A percentile compares a stretch with the other conserved stretches of the same genome.
Conservation (phyloP, 2,797 vertebrate genomes). For the Periophthalmus magnuspinnatus region DNA sequence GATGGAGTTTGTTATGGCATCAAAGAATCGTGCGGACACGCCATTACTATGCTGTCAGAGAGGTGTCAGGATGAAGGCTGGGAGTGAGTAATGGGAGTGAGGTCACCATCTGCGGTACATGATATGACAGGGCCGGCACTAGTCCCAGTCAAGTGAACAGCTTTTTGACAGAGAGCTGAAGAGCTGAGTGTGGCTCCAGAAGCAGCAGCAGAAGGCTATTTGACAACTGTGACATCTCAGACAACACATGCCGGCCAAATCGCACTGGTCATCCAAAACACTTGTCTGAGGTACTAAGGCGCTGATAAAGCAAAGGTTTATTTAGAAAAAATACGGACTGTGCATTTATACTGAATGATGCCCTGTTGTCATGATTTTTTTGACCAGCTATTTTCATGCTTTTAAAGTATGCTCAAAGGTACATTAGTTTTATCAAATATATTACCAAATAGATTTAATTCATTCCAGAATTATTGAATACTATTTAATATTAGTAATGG, state of each 20-base stretch:
- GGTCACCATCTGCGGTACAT: conserved; percentile 70
- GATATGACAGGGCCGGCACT: conserved; percentile 68
- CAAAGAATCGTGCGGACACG: conserved; percentile 57
- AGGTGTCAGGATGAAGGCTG: conserved; percentile 60
- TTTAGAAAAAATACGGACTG: too few relatives aligned
- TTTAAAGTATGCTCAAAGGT: not conserved
- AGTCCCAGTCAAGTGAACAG: conserved; percentile 64
- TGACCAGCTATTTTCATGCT: not conserved
- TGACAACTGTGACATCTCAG: conserved; percentile 44
- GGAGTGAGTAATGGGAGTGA: conserved; percentile 70
- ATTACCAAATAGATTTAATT: not conserved
- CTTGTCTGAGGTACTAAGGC: conserved; percentile 13
- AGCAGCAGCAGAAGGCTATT: conserved; percentile 21
- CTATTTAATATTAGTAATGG: not conserved
- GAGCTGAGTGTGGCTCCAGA: conserved; percentile 32
- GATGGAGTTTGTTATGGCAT: conserved; percentile 63
- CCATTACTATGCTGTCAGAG: conserved; percentile 69
- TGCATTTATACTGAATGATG: too few relatives aligned
- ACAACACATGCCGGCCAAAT: conserved; percentile 29
- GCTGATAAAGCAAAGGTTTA: too few relatives aligned
- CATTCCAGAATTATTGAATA: not conserved
- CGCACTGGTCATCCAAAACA: conserved; percentile 19
- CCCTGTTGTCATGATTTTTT: not conserved
- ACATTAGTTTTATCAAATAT: not conserved
- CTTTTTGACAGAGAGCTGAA: conserved; percentile 61